Conservation (phyloP, 2,888 invertebrate species). For the Tetropium fuscum region DNA sequence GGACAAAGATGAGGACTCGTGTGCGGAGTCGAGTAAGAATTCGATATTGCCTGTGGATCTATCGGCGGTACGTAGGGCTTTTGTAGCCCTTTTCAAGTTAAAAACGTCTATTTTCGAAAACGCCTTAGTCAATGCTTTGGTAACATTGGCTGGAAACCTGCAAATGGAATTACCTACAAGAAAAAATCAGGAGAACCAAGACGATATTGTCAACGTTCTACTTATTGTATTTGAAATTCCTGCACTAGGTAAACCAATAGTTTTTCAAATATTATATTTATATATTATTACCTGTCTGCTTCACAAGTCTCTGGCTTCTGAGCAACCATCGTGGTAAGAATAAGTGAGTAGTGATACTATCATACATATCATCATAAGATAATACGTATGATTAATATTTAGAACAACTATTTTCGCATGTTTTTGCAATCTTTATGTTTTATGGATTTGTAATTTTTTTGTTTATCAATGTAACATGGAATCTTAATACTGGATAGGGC, state of each 20-base stretch:
- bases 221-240: conserved; percentile 65
- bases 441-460: too few species aligned
- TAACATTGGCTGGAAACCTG: conserved; percentile 78
- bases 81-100: conserved; percentile 65
- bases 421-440: too few species aligned
- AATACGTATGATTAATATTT: too few species aligned
- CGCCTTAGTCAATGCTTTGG: conserved; percentile 80
- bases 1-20: conserved; percentile 89
- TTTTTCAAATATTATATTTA: too few species aligned
- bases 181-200: conserved; percentile 61
- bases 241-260: conserved; percentile 57
- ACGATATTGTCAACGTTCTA: conserved; percentile 72
- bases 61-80: conserved; percentile 77
- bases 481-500: too few species aligned
- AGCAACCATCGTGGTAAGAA: too few species aligned
- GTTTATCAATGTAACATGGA: too few species aligned
- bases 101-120: conserved; percentile 66
- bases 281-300: too few species aligned
- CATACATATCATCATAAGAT: too few species aligned
- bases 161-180: conserved; percentile 74
- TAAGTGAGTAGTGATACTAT: too few species aligned
- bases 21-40: conserved; percentile 63
- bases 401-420: too few species aligned
- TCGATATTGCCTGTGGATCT: conserved; percentile 74
- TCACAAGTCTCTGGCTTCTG: too few species aligned